Percentiles rank a stretch among this genome's conserved stretches.
Conservation (phyloP, 2,888 invertebrate species). For the Nineta flava region DNA sequence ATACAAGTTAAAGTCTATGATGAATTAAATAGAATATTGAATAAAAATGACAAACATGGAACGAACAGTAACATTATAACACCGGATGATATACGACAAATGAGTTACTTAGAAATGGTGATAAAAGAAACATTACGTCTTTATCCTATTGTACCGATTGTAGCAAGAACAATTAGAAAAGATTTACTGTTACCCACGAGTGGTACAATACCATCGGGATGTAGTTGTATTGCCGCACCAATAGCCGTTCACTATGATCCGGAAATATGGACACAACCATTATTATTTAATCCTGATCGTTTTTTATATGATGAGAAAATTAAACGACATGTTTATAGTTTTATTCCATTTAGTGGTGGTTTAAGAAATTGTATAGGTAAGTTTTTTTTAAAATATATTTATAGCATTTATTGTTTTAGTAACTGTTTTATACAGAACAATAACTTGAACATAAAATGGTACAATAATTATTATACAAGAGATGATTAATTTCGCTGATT, state of each 20-base stretch:
- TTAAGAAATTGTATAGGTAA: conserved; percentile 5
- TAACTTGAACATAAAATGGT: no score
- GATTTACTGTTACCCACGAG: neutral
- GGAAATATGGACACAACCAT: neutral
- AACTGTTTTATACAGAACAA: no score
- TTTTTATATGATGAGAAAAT: neutral
- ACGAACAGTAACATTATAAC: neutral
- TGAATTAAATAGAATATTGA: conserved; percentile 51
- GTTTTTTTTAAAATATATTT: neutral
- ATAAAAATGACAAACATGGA: conserved; percentile 16
- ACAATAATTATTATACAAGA: no score
- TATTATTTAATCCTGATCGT: conserved; percentile 1
- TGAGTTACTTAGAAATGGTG: conserved; percentile 4
- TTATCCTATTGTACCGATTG: conserved; percentile 2
- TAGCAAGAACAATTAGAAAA: neutral
- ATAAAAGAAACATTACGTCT: conserved; percentile 3
- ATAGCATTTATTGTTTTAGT: neutral
- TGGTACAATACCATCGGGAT: neutral
- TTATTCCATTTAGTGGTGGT: conserved; percentile 7
- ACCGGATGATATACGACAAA: neutral
- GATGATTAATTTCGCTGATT: no score
- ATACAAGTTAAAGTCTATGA: conserved; percentile 52
- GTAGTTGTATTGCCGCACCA: conserved; percentile 1
- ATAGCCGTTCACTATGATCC: conserved; percentile 4
- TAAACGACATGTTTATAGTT: conserved; percentile 5